Conservation (phyloP, 2,888 invertebrate species). For the Hololepta plana region DNA sequence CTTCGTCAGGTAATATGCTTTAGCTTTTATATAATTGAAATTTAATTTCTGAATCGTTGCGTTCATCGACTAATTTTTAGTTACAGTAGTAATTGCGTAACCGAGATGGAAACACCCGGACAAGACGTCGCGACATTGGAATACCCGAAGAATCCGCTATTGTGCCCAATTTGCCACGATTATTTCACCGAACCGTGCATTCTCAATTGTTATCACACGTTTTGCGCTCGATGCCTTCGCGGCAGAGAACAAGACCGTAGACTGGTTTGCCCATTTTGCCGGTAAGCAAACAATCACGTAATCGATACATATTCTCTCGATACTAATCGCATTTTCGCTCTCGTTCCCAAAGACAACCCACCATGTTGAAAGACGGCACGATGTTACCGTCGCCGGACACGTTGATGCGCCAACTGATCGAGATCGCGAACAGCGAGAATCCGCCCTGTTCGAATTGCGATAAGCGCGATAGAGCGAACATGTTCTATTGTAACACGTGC, state of each 20-base stretch:
- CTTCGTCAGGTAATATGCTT: constrained; percentile 17
- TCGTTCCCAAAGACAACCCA: constrained; percentile 33
- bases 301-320: no score
- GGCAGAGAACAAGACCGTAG: constrained; percentile 41
- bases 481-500: constrained; percentile 67
- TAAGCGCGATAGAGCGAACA: constrained; percentile 44
- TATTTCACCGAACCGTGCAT: constrained; percentile 51
- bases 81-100: constrained; percentile 4
- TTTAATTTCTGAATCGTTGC: neutral
- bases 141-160: constrained; percentile 36
- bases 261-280: constrained; percentile 47
- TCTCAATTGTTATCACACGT: constrained; percentile 49
- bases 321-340: no score
- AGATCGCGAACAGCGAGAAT: constrained; percentile 49
- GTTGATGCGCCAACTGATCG: constrained; percentile 49
- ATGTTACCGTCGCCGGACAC: constrained; percentile 43
- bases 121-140: constrained; percentile 22
- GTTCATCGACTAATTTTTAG: neutral
- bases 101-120: constrained; percentile 22
- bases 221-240: constrained; percentile 46
- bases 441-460: constrained; percentile 65
- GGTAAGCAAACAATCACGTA: constrained; percentile 26
- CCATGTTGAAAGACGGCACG: constrained; percentile 40
- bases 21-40: no score
- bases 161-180: constrained; percentile 48